Percentiles rank a stretch among this genome's conserved stretches.
These are phyloP conservation scores for Cercocebus atys DNA, from an alignment of 2,113 vertebrate genomes.

Conservation along the genomic window DNA sequence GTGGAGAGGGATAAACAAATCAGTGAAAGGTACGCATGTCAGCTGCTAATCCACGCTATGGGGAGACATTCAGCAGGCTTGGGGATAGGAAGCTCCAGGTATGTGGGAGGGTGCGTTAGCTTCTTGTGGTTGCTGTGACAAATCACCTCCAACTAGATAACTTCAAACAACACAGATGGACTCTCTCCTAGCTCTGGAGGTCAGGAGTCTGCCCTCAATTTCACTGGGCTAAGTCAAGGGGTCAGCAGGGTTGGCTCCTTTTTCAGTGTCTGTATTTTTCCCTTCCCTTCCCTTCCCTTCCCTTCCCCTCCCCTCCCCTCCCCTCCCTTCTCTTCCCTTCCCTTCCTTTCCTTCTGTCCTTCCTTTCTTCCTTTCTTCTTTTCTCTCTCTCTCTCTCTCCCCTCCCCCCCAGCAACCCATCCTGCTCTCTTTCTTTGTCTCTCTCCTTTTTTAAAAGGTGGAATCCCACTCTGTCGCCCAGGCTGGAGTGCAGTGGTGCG, in stretches of 20 bases:
- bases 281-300: too few species aligned
- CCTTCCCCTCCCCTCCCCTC: too few species aligned
- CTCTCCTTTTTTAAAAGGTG: too few species aligned
- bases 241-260: not conserved
- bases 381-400: too few species aligned
- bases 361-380: fast-evolving
- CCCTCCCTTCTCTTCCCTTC: too few species aligned
- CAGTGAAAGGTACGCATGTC: fast-evolving
- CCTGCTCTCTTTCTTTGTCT: too few species aligned
- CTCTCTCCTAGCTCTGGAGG: not conserved
- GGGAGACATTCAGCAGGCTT: not conserved
- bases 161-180: not conserved
- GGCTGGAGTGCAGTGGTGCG: fast-evolving
- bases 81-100: not conserved
- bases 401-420: too few species aligned
- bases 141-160: fast-evolving
- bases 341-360: fast-evolving
- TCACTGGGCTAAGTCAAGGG: not conserved
- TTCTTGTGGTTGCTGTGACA: not conserved
- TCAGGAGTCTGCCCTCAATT: not conserved
- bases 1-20: not conserved
- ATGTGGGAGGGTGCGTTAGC: not conserved
- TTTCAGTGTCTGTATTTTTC: not conserved
- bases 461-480: too few species aligned
- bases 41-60: fast-evolving